These are phyloP conservation scores for Falcaria lacertinaria DNA, from an alignment of 2,888 invertebrate species.

Conservation along the genomic window DNA sequence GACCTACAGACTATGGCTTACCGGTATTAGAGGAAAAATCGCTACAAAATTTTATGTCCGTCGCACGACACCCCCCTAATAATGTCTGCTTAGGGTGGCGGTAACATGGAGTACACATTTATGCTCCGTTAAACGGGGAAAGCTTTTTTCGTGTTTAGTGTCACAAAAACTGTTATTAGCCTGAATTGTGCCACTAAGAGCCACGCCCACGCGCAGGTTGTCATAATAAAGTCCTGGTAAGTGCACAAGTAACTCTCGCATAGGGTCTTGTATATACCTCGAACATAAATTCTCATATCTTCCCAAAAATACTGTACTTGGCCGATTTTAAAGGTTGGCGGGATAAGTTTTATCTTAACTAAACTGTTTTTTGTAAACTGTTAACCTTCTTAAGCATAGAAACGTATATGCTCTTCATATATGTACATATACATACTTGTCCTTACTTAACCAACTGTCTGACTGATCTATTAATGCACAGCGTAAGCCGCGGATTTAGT, in stretches of 20 bases:
- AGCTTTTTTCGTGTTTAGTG: constrained; percentile 80
- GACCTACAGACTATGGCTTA: constrained; percentile 61
- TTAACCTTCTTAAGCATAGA: too few relatives aligned
- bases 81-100: constrained; percentile 78
- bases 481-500: too few relatives aligned
- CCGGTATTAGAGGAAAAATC: constrained; percentile 67
- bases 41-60: constrained; percentile 75
- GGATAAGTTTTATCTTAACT: too few relatives aligned
- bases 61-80: constrained; percentile 71
- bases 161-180: constrained; percentile 79
- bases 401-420: too few relatives aligned
- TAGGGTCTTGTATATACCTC: background rate
- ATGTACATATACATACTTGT: too few relatives aligned
- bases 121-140: constrained; percentile 77
- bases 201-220: constrained; percentile 32
- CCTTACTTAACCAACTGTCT: too few relatives aligned
- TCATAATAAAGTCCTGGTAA: constrained; percentile 4
- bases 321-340: too few relatives aligned
- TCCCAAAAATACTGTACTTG: too few relatives aligned
- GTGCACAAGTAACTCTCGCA: background rate
- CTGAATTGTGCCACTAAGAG: constrained; percentile 64
- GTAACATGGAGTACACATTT: constrained; percentile 78
- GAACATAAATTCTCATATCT: background rate
- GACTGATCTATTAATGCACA: too few relatives aligned
- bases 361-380: too few relatives aligned